phyloP scores from a whole-genome alignment of 2,888 invertebrate species.

The Torymus texanus region DNA sequence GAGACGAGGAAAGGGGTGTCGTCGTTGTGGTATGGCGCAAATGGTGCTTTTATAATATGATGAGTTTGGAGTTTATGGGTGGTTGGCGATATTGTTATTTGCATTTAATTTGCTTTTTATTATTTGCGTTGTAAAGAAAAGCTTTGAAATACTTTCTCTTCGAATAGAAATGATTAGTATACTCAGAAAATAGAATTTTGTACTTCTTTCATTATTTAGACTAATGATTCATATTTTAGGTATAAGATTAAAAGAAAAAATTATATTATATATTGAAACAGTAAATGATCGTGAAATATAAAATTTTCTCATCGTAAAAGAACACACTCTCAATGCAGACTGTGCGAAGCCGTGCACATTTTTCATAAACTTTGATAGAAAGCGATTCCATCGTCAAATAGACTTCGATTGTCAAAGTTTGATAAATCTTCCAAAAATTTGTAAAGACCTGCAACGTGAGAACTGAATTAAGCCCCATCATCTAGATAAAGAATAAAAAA shows the following conservation, averaged over 20 bases:
- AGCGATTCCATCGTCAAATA: too few species aligned
- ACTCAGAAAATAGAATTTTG: too few species aligned
- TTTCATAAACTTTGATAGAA: too few species aligned
- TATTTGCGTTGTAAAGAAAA: neutral
- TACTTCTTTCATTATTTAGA: too few species aligned
- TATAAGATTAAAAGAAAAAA: too few species aligned
- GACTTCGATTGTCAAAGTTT: neutral
- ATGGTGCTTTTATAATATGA: constrained; percentile 21
- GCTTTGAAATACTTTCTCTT: too few species aligned
- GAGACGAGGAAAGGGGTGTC: constrained; percentile 8
- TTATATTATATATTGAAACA: too few species aligned
- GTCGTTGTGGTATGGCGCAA: constrained; percentile 16
- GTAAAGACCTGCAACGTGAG: constrained; percentile 33
- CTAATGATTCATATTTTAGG: too few species aligned
- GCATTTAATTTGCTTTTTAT: neutral
- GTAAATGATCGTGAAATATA: too few species aligned
- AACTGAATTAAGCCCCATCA: constrained; percentile 29
- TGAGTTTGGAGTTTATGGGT: neutral
- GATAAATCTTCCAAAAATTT: constrained; percentile 36
- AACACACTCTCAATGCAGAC: too few species aligned
- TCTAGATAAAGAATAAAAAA: constrained; percentile 15
- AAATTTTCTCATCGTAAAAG: neutral
- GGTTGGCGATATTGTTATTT: constrained; percentile 10
- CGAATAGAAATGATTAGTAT: too few species aligned
- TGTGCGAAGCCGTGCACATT: too few species aligned